A percentile compares a stretch with the other conserved stretches of the same genome.
Evolutionary conservation across 2,113 vertebrate species (phyloP).

Genomic region (Takifugu bimaculatus): DNA sequence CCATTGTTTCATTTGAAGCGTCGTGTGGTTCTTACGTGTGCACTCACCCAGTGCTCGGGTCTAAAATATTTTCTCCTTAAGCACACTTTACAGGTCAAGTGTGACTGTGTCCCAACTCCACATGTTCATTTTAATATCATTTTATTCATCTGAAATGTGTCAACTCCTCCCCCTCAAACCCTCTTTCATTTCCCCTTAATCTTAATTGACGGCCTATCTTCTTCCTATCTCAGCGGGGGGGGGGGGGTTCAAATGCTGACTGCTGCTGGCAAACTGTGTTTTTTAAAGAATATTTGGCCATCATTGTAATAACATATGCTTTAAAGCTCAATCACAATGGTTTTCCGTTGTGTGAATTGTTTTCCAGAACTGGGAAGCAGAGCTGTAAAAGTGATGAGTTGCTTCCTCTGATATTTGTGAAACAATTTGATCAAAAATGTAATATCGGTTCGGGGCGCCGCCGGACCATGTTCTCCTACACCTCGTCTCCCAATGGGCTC

Average conservation of each 20-base stretch:
- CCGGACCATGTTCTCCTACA: slow-evolving; percentile 32
- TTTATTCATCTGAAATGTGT: slow-evolving; percentile 59
- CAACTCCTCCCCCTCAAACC: slow-evolving; percentile 52
- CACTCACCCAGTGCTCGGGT: neutral
- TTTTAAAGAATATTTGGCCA: slow-evolving; percentile 62
- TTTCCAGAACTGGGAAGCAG: slow-evolving; percentile 49
- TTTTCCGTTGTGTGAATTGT: slow-evolving; percentile 52
- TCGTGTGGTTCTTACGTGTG: too few relatives aligned
- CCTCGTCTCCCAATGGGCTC: slow-evolving; percentile 41
- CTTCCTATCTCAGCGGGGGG: slow-evolving; percentile 48
- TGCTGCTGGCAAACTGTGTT: slow-evolving; percentile 56
- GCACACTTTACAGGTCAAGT: slow-evolving; percentile 51
- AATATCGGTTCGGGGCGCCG: slow-evolving; percentile 38
- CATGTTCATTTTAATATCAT: slow-evolving; percentile 50
- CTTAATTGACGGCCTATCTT: slow-evolving; percentile 70
- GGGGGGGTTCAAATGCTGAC: slow-evolving; percentile 59
- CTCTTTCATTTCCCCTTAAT: slow-evolving; percentile 67
- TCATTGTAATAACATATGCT: slow-evolving; percentile 58
- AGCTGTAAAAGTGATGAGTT: slow-evolving; percentile 60
- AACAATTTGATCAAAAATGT: slow-evolving; percentile 55
- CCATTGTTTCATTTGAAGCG: neutral
- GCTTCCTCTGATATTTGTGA: slow-evolving; percentile 53
- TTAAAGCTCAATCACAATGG: slow-evolving; percentile 58
- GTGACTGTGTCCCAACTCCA: slow-evolving; percentile 25
- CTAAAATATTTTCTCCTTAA: slow-evolving; percentile 8